Conservation (phyloP, 2,113 vertebrate species). For the Petroica traversi region DNA sequence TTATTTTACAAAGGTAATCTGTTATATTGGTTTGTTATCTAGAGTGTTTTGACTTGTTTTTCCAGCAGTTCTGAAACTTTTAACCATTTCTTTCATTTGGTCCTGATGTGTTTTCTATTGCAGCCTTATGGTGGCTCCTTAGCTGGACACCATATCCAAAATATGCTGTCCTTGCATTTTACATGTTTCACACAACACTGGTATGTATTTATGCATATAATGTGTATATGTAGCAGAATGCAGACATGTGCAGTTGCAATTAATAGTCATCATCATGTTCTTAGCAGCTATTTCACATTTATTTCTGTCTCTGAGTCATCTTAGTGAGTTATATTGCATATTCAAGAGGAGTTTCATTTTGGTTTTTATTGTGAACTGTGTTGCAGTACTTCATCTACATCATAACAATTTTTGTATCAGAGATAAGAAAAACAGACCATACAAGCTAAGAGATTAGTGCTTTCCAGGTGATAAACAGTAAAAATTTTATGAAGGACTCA, state of each 20-base stretch:
- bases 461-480: neutral
- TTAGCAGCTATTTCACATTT: neutral
- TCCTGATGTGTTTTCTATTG: neutral
- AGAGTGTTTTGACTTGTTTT: neutral
- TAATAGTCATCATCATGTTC: neutral
- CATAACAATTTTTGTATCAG: neutral
- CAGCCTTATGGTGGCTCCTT: neutral
- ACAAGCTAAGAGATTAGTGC: neutral
- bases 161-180: neutral
- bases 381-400: neutral
- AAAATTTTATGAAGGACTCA: neutral
- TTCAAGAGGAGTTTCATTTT: neutral
- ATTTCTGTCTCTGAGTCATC: neutral
- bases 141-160: neutral
- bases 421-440: neutral
- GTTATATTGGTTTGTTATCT: neutral
- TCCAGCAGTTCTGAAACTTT: neutral
- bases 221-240: neutral
- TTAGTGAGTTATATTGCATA: neutral
- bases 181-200: neutral
- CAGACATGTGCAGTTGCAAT: neutral
- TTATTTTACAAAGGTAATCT: neutral
- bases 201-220: neutral
- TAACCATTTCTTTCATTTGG: neutral
- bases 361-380: neutral